These are phyloP conservation scores for Chrysoperla carnea DNA, from an alignment of 1,140 invertebrate species.

Conservation along the genomic window DNA sequence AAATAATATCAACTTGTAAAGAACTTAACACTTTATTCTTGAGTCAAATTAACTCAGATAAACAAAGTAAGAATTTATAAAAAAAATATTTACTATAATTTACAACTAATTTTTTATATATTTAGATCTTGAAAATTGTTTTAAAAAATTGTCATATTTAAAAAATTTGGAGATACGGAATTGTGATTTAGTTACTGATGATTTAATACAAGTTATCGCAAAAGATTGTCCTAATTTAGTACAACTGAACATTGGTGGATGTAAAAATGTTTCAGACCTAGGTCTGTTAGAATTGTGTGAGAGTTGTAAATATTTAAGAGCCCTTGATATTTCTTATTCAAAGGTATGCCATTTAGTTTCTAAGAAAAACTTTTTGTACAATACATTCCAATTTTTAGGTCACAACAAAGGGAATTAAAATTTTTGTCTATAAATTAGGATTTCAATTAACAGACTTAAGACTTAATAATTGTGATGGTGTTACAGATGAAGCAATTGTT, in stretches of 20 bases:
- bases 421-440: too few species aligned
- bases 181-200: constrained; percentile 5
- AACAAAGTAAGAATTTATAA: too few species aligned
- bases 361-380: too few species aligned
- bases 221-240: constrained; percentile 2
- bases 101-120: not conserved
- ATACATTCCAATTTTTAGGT: too few species aligned
- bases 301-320: not conserved
- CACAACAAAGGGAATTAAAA: too few species aligned
- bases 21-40: too few species aligned
- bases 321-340: not conserved
- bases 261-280: constrained; percentile 6
- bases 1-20: too few species aligned
- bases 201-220: constrained; percentile 6
- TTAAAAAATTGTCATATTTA: constrained; percentile 4
- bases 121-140: constrained; percentile 5
- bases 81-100: too few species aligned
- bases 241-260: constrained; percentile 5
- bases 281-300: constrained; percentile 2
- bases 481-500: constrained; percentile 2
- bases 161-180: constrained; percentile 2
- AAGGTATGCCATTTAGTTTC: not conserved
- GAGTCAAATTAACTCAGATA: too few species aligned
- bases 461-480: constrained; percentile 3
- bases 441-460: constrained; percentile 2